phyloP scores from a whole-genome alignment of 2,888 invertebrate species.

The Oscheius onirici region DNA sequence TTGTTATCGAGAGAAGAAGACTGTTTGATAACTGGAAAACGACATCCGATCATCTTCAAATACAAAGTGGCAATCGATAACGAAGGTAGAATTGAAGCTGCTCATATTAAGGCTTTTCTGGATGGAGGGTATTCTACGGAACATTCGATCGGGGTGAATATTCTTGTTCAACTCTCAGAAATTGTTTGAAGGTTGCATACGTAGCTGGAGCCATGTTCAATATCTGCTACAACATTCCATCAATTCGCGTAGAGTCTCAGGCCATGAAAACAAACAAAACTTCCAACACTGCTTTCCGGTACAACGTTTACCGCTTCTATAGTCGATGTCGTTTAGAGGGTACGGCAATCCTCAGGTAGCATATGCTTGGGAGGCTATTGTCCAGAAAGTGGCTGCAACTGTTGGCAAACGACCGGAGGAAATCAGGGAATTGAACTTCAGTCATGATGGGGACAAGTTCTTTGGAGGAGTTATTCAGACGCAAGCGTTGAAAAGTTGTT shows the following conservation, averaged over 20 bases:
- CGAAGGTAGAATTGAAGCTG: conserved; percentile 82
- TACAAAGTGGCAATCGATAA: conserved; percentile 77
- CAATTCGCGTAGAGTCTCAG: conserved; percentile 79
- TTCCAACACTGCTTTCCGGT: conserved; percentile 82
- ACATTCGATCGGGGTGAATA: conserved; percentile 77
- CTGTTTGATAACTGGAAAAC: conserved; percentile 85
- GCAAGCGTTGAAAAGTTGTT: conserved; percentile 76
- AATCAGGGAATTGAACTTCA: conserved; percentile 78
- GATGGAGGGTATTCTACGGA: conserved; percentile 87
- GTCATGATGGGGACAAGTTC: conserved; percentile 75
- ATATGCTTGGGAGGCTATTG: conserved; percentile 83
- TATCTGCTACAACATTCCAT: conserved; percentile 79
- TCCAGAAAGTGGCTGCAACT: conserved; percentile 81
- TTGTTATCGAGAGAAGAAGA: conserved; percentile 93
- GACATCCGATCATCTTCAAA: conserved; percentile 86
- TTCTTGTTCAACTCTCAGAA: too few relatives aligned
- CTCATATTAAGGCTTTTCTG: conserved; percentile 81
- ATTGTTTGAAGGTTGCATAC: conserved; percentile 16
- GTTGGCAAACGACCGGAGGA: conserved; percentile 75
- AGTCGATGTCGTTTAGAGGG: conserved; percentile 76
- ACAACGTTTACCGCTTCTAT: neutral
- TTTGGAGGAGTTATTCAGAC: conserved; percentile 29
- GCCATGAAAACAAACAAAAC: conserved; percentile 86
- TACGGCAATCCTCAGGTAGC: conserved; percentile 91
- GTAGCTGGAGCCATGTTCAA: conserved; percentile 14